Evolutionary conservation across 1,140 invertebrate species (phyloP).

Genomic region (Apis laboriosa): DNA sequence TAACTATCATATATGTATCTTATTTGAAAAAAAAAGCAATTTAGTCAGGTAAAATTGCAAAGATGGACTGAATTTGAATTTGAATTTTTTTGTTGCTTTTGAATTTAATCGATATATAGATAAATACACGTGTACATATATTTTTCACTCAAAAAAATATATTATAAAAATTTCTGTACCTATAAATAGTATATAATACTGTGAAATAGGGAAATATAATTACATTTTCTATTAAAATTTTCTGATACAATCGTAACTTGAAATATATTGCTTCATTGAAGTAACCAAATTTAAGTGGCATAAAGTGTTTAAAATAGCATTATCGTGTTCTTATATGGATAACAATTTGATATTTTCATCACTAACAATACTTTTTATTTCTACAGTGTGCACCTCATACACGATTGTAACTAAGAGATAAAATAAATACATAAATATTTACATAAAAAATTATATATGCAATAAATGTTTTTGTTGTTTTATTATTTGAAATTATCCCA

Average conservation of each 20-base stretch:
- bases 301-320: constrained; percentile 58
- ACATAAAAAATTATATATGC: constrained; percentile 70
- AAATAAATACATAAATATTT: constrained; percentile 74
- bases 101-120: constrained; percentile 52
- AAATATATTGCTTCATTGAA: constrained; percentile 51
- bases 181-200: constrained; percentile 54
- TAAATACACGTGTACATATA: constrained; percentile 49
- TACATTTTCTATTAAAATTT: constrained; percentile 67
- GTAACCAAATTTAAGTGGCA: constrained; percentile 56
- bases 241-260: constrained; percentile 58
- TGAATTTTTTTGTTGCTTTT: constrained; percentile 58
- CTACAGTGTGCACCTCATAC: constrained; percentile 73
- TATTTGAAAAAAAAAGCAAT: constrained; percentile 16
- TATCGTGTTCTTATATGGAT: constrained; percentile 66
- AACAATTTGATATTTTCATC: constrained; percentile 73
- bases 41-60: constrained; percentile 41
- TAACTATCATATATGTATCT: constrained; percentile 39
- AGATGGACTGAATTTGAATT: constrained; percentile 62
- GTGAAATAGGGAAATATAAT: constrained; percentile 52
- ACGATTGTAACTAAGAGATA: constrained; percentile 70
- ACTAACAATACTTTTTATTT: constrained; percentile 74
- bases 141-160: constrained; percentile 40
- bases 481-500: constrained; percentile 41
- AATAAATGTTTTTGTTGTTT: constrained; percentile 56
- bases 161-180: constrained; percentile 46